Evolutionary conservation across 2,797 vertebrate species (phyloP).

Genomic region (Halcyon chelicuti): DNA sequence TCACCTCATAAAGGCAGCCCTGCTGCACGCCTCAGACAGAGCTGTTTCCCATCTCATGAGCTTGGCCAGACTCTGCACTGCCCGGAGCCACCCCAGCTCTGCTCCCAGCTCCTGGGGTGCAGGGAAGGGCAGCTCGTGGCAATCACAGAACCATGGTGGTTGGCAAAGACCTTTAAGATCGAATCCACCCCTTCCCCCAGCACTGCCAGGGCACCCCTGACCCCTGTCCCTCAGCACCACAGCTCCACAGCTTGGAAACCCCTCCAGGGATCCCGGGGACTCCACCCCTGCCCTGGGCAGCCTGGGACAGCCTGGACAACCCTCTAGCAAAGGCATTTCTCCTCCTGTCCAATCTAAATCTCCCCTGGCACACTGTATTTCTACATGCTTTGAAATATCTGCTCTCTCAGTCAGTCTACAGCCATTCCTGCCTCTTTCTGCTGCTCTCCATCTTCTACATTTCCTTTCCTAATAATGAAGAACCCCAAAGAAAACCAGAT

Average conservation of each 20-base stretch:
- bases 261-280: background rate
- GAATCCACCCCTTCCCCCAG: background rate
- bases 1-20: background rate
- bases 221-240: background rate
- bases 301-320: background rate
- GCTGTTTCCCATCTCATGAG: fast-evolving
- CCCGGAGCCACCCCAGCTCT: fast-evolving
- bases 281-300: background rate
- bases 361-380: background rate
- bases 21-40: background rate
- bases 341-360: background rate
- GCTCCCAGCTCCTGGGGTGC: fast-evolving
- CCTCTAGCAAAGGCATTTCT: background rate
- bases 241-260: background rate
- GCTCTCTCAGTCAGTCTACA: background rate
- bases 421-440: background rate
- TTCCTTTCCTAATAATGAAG: background rate
- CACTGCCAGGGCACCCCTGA: background rate
- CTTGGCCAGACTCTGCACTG: background rate
- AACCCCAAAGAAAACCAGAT: background rate
- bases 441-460: background rate
- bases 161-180: background rate
- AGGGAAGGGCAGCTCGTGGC: background rate
- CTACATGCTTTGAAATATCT: background rate
- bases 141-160: fast-evolving